phyloP scores from a whole-genome alignment of 35 echinoderm and acorn worm genomes.

The Lytechinus variegatus region DNA sequence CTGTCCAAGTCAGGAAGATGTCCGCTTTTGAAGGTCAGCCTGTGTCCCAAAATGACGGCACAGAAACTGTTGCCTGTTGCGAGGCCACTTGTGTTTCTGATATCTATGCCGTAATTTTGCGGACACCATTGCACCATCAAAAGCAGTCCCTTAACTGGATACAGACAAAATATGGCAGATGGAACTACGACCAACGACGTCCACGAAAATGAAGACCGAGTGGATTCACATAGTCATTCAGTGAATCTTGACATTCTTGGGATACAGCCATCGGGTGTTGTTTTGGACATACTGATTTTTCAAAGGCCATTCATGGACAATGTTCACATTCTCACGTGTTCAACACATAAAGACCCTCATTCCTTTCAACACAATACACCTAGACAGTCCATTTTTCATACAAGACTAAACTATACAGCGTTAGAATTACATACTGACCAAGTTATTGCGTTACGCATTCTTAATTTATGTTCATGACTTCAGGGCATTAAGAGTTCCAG shows the following conservation, averaged over 20 bases:
- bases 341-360: background rate
- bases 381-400: background rate
- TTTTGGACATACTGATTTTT: background rate
- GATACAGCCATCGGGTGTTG: background rate
- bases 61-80: background rate
- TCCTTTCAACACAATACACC: background rate
- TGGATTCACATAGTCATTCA: background rate
- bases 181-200: background rate
- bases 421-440: background rate
- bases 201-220: background rate
- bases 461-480: background rate
- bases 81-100: background rate
- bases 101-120: background rate
- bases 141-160: background rate
- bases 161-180: background rate
- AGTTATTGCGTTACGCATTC: background rate
- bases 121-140: background rate
- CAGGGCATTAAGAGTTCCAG: background rate
- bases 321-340: background rate
- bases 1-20: background rate
- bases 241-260: background rate
- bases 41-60: background rate
- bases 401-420: background rate
- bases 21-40: background rate
- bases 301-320: background rate